These are phyloP conservation scores for Lampris incognitus DNA, from an alignment of 2,113 vertebrate genomes.

Conservation along the genomic window DNA sequence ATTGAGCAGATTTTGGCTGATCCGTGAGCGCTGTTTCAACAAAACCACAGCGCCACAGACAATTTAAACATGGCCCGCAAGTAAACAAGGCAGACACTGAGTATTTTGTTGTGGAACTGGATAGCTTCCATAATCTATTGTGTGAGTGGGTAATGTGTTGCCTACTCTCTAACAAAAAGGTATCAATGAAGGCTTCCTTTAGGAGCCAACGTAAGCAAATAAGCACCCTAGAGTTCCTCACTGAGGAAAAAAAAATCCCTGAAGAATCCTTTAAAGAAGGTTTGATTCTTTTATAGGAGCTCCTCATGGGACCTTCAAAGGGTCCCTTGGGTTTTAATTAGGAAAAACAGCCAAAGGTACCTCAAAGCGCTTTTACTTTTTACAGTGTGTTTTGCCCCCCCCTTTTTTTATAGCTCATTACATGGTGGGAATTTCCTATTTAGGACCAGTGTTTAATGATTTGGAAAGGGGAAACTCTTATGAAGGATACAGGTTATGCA, in stretches of 20 bases:
- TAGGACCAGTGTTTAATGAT: too few species aligned
- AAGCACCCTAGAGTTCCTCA: background rate
- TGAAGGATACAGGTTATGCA: too few species aligned
- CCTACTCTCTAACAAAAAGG: background rate
- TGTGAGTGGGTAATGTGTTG: background rate
- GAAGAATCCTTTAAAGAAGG: background rate
- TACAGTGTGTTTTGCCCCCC: conserved; percentile 1
- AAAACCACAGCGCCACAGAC: conserved; percentile 4
- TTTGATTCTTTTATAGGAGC: background rate
- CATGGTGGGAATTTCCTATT: too few species aligned
- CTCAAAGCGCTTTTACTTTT: background rate
- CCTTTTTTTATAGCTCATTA: too few species aligned
- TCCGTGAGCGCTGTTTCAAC: background rate
- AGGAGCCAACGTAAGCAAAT: too few species aligned
- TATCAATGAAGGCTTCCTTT: background rate
- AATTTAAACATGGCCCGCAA: background rate
- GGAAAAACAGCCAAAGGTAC: too few species aligned
- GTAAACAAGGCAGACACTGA: conserved; percentile 40
- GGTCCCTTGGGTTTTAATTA: background rate
- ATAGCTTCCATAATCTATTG: conserved; percentile 24
- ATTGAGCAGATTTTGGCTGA: too few species aligned
- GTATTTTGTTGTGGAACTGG: conserved; percentile 38
- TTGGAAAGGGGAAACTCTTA: too few species aligned
- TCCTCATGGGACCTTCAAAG: too few species aligned
- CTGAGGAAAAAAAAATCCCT: background rate